These are phyloP conservation scores for Pyrgilauda ruficollis DNA, from an alignment of 2,113 vertebrate genomes.

Conservation along the genomic window DNA sequence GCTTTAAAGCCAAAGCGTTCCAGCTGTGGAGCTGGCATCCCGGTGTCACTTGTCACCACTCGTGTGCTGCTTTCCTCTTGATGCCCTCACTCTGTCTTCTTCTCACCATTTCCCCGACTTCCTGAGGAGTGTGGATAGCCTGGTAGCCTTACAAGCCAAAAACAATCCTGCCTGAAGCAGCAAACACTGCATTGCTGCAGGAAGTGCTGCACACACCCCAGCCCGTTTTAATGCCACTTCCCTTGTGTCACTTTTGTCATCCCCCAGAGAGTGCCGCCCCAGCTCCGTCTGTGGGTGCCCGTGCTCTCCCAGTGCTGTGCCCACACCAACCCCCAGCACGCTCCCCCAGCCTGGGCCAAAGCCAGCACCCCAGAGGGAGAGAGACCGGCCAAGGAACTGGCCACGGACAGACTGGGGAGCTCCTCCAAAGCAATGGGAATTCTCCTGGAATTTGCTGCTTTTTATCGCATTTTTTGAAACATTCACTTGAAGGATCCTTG, in stretches of 20 bases:
- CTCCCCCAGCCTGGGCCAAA: neutral
- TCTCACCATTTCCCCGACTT: neutral
- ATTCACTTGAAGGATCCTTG: accelerated
- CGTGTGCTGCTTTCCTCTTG: neutral
- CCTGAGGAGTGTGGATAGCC: neutral
- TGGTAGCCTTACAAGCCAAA: neutral
- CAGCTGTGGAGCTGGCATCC: neutral
- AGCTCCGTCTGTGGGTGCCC: neutral
- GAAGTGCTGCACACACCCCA: neutral
- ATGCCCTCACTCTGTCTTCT: neutral
- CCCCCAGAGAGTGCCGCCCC: accelerated
- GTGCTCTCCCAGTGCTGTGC: neutral
- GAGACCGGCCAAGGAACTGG: neutral
- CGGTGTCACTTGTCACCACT: accelerated
- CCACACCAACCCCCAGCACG: accelerated
- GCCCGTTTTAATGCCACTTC: neutral
- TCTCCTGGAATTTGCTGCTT: neutral
- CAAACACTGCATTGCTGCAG: neutral
- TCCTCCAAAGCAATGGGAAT: accelerated
- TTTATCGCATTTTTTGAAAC: neutral
- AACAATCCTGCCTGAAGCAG: neutral
- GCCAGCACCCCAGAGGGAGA: neutral
- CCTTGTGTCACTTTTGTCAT: neutral
- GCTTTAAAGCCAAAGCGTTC: neutral
- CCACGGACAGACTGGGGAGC: accelerated